Evolutionary conservation across 2,888 invertebrate species (phyloP), one percentile per base, ranked within the genome.

Genomic region (Drosophila sordidapex): DNA sequence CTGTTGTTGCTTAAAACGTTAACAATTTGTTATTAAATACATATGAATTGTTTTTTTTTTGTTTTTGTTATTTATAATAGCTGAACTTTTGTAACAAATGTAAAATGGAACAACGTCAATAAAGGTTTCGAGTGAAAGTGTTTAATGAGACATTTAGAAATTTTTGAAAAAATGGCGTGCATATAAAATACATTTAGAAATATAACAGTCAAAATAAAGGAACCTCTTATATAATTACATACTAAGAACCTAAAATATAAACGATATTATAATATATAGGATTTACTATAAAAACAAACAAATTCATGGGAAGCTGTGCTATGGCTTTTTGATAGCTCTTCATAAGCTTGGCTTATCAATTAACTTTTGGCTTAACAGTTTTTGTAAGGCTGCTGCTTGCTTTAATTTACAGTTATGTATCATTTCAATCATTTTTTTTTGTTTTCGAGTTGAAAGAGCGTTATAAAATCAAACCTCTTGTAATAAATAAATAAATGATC

Each of bases 291-390:
- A 71, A 76, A 61, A 75, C 66, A 76, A 74, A 86, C 72, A 84
- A 84, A 84, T 84, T 90, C 90, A 54, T 90, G 86, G 88, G 83
- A 79, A 82, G 82, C 86, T 82, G 70, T 70, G 67, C 77, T 78
- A 78, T 83, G 78, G 87, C 84, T 81, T 69, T 74, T 64, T 57
- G 75, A 79, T 48, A 60, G 81, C 74, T 87, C 68, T 57, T 64
- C 40, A 69, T 90, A 90, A 89, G 89, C 90, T 90, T 89, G 66
- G 90, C 90, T 86, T 90, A 87, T 87, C 70, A 73, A 73, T 81
- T 70, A 81, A 89, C 89, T 83, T 85, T 90, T 89, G 90, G 85
- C 85, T 87, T 85, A 88, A 89, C 79, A 72, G 69, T 64, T 73
- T 58, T 66, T 58, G 74, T 87, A 87, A 87, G 91, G 87, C 87